phyloP scores from a whole-genome alignment of 2,113 vertebrate species.

The Procavia capensis region DNA sequence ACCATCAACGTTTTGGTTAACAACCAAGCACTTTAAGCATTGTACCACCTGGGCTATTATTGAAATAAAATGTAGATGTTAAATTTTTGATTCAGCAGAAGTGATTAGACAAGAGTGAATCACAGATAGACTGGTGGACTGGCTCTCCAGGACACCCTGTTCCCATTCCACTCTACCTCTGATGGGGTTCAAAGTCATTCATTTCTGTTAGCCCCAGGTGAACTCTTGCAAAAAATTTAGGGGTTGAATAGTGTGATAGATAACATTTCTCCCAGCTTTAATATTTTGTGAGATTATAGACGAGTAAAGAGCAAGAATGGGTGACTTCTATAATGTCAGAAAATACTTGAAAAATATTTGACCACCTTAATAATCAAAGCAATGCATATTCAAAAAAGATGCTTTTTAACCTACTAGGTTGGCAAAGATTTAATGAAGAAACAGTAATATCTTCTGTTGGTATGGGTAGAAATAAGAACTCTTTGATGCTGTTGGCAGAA shows the following conservation, averaged over 20 bases:
- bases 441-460: not conserved
- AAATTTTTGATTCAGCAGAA: not conserved
- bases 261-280: not conserved
- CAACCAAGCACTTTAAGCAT: no score
- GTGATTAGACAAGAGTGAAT: not conserved
- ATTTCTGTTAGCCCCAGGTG: not conserved
- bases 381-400: not conserved
- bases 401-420: not conserved
- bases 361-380: not conserved
- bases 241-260: not conserved
- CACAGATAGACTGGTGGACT: not conserved
- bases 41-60: no score
- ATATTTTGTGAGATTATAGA: not conserved
- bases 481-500: not conserved
- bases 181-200: not conserved
- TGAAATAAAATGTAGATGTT: not conserved
- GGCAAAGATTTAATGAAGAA: not conserved
- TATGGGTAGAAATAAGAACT: not conserved
- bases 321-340: not conserved
- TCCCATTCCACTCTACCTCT: not conserved
- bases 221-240: not conserved
- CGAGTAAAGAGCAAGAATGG: not conserved
- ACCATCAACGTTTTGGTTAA: no score
- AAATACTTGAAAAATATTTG: not conserved
- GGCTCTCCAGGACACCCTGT: fast-evolving